Conservation (phyloP, 2,888 invertebrate genomes). For the Oscheius sp. region DNA sequence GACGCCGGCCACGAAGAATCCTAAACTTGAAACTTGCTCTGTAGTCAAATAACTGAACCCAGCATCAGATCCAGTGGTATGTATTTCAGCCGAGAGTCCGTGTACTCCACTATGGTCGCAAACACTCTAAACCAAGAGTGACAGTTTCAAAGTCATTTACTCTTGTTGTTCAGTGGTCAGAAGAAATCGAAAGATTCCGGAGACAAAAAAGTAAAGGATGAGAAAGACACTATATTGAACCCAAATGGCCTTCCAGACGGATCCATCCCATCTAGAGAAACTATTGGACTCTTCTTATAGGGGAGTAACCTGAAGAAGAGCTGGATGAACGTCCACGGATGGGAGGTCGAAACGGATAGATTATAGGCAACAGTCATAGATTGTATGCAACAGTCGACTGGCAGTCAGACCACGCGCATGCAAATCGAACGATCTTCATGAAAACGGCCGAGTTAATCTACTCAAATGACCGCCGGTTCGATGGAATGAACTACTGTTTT, state of each 20-base stretch:
- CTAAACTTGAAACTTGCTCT: constrained; percentile 19
- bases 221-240: constrained; percentile 52
- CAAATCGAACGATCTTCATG: no score
- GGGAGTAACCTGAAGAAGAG: constrained; percentile 51
- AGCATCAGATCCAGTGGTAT: constrained; percentile 61
- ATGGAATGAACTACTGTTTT: no score
- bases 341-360: constrained; percentile 58
- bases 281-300: not conserved
- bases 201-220: constrained; percentile 48
- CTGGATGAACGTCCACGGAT: constrained; percentile 60
- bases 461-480: no score
- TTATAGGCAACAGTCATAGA: constrained; percentile 65
- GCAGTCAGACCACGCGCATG: no score
- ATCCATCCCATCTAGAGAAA: constrained; percentile 60
- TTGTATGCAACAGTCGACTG: constrained; percentile 60
- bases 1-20: constrained; percentile 67
- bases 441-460: no score
- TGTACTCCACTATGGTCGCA: constrained; percentile 47
- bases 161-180: not conserved
- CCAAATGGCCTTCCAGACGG: constrained; percentile 68
- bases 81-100: constrained; percentile 47
- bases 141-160: not conserved
- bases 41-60: no score
- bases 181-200: constrained; percentile 18
- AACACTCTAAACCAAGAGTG: constrained; percentile 41